phyloP scores from a whole-genome alignment of 2,113 vertebrate species.

The Thalassarche chlororhynchos region DNA sequence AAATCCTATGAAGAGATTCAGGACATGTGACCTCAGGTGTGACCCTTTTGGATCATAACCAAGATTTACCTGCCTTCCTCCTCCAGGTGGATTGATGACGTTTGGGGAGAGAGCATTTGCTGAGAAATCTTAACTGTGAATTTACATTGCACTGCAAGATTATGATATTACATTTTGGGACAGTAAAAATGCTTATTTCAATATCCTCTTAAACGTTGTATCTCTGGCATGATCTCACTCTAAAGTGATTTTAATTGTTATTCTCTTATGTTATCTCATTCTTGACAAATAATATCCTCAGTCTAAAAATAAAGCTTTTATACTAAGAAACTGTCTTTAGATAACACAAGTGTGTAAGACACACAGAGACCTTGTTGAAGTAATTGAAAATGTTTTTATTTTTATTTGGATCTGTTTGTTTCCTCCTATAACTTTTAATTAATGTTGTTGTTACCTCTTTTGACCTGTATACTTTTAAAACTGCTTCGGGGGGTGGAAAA shows the following conservation, averaged over 20 bases:
- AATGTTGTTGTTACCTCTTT: conserved; percentile 6
- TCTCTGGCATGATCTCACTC: not conserved
- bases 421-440: conserved; percentile 43
- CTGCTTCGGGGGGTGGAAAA: not conserved
- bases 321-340: not conserved
- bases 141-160: not conserved
- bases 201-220: not conserved
- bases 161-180: not conserved
- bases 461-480: conserved; percentile 42
- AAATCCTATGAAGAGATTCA: not conserved
- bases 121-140: not conserved
- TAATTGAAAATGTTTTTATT: not conserved
- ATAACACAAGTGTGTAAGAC: not conserved
- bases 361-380: not conserved
- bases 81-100: not conserved
- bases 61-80: not conserved
- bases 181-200: not conserved
- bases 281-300: not conserved
- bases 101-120: not conserved
- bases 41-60: not conserved
- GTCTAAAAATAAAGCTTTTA: not conserved
- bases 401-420: not conserved
- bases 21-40: not conserved
- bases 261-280: not conserved
- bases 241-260: not conserved